A percentile compares a stretch with the other conserved stretches of the same genome.
These are phyloP conservation scores for Nothobranchius furzeri DNA, from an alignment of 2,113 vertebrate genomes.

Conservation along the genomic window DNA sequence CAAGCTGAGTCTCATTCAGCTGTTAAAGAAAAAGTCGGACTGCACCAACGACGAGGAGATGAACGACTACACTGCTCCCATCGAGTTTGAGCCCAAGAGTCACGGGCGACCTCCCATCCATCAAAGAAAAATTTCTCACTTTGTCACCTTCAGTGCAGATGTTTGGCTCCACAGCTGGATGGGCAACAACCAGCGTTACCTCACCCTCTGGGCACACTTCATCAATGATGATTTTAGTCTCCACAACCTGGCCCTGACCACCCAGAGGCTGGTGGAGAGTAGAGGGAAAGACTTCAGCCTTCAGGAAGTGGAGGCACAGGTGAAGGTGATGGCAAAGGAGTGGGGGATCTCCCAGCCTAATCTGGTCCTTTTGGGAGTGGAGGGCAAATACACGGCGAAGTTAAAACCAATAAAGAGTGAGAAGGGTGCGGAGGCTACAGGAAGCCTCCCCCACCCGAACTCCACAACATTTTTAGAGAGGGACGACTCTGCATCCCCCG, in stretches of 20 bases:
- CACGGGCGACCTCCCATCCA: slow-evolving; percentile 5
- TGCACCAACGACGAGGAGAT: background rate
- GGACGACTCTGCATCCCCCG: slow-evolving; percentile 41
- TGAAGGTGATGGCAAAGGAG: slow-evolving; percentile 65
- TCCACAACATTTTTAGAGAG: slow-evolving; percentile 62
- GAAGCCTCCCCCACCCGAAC: slow-evolving; percentile 50
- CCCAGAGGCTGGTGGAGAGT: slow-evolving; percentile 44
- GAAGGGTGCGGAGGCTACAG: slow-evolving; percentile 31
- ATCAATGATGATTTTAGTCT: slow-evolving; percentile 66
- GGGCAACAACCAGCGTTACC: slow-evolving; percentile 55
- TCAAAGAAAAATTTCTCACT: slow-evolving; percentile 33
- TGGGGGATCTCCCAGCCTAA: slow-evolving; percentile 72
- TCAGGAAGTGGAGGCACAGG: slow-evolving; percentile 47
- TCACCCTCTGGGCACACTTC: slow-evolving; percentile 76
- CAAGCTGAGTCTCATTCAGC: slow-evolving; percentile 35
- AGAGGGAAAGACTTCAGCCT: slow-evolving; percentile 35
- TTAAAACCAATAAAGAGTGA: background rate
- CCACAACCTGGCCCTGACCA: slow-evolving; percentile 69
- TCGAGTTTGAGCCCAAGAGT: slow-evolving; percentile 41
- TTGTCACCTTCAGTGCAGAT: slow-evolving; percentile 71
- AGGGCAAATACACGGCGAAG: slow-evolving; percentile 32
- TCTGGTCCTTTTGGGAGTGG: slow-evolving; percentile 59
- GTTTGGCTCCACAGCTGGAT: slow-evolving; percentile 74
- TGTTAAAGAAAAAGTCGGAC: slow-evolving; percentile 24
- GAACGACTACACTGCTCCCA: slow-evolving; percentile 49